These are phyloP conservation scores for Sebastes taczanowskii DNA, from an alignment of 2,797 vertebrate species.

Conservation along the genomic window DNA sequence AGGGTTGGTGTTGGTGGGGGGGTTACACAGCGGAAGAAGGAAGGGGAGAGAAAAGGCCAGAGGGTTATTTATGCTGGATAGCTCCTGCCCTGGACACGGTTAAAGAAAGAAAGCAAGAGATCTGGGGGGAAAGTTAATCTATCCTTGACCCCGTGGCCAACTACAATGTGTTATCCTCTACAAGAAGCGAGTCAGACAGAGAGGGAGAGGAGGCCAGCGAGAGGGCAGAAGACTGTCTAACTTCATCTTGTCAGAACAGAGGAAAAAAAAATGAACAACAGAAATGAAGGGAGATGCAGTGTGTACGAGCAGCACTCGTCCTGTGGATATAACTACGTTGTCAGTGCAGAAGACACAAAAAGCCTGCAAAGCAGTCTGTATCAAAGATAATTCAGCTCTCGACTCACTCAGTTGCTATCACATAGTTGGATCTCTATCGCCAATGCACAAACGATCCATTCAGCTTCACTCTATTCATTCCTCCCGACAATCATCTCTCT, in stretches of 20 bases:
- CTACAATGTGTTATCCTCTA: conserved; percentile 56
- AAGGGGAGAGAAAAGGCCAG: conserved; percentile 33
- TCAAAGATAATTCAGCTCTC: conserved; percentile 42
- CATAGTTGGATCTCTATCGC: conserved; percentile 53
- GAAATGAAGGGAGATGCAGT: conserved; percentile 30
- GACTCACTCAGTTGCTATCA: conserved; percentile 30
- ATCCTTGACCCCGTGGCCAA: conserved; percentile 60
- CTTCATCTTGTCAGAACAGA: conserved; percentile 61
- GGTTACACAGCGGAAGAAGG: conserved; percentile 22
- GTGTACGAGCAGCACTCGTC: conserved; percentile 9
- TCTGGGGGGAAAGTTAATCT: conserved; percentile 64
- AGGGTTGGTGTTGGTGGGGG: not conserved
- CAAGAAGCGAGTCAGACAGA: conserved; percentile 46
- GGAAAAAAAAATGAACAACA: conserved; percentile 31
- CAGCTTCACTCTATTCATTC: conserved; percentile 47
- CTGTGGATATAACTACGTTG: conserved; percentile 4
- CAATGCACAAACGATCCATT: conserved; percentile 54
- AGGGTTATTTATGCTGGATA: conserved; percentile 55
- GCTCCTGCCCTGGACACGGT: conserved; percentile 36
- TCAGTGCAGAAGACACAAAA: conserved; percentile 30
- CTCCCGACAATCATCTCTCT: conserved; percentile 55
- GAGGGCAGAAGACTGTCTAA: conserved; percentile 58
- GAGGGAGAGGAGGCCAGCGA: conserved; percentile 41
- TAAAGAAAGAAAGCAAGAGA: conserved; percentile 52
- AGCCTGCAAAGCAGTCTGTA: conserved; percentile 9